Conservation (phyloP, 1,140 invertebrate species). For the Hestina assimilis region DNA sequence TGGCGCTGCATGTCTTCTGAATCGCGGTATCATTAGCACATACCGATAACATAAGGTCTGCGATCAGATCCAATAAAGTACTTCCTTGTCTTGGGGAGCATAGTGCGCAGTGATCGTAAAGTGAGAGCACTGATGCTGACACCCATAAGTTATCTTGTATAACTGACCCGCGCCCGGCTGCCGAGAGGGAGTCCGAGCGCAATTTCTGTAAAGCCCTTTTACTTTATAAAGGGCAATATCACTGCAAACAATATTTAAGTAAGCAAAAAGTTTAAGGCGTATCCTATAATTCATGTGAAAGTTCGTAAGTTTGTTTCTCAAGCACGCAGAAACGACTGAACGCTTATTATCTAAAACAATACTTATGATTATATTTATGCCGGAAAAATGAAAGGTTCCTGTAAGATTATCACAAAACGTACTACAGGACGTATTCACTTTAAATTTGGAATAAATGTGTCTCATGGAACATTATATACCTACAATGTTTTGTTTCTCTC, state of each 20-base stretch:
- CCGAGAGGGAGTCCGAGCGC: constrained; percentile 77
- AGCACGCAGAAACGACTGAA: too few species aligned
- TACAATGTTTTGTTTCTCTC: too few species aligned
- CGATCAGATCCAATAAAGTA: background rate
- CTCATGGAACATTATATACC: too few species aligned
- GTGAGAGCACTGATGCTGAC: constrained; percentile 85
- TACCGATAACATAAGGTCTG: constrained; percentile 15
- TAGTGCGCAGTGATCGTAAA: constrained; percentile 84
- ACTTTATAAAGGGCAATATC: constrained; percentile 80
- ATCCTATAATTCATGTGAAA: too few species aligned
- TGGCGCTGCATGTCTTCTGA: constrained; percentile 41
- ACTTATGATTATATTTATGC: too few species aligned
- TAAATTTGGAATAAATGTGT: too few species aligned
- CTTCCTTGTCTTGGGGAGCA: constrained; percentile 85
- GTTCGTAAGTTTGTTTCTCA: too few species aligned
- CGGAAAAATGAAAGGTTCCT: too few species aligned
- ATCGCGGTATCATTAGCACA: constrained; percentile 39
- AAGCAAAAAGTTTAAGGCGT: background rate
- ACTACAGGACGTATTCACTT: too few species aligned
- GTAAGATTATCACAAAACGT: too few species aligned
- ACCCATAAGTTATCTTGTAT: constrained; percentile 72
- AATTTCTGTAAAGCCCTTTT: constrained; percentile 83
- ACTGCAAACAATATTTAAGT: too few species aligned
- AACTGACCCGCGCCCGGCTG: constrained; percentile 78
- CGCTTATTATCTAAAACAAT: too few species aligned